Base-by-base conservation (phyloP, 2,113 vertebrate genomes). In the Chaetorhynchus papuensis region DNA sequence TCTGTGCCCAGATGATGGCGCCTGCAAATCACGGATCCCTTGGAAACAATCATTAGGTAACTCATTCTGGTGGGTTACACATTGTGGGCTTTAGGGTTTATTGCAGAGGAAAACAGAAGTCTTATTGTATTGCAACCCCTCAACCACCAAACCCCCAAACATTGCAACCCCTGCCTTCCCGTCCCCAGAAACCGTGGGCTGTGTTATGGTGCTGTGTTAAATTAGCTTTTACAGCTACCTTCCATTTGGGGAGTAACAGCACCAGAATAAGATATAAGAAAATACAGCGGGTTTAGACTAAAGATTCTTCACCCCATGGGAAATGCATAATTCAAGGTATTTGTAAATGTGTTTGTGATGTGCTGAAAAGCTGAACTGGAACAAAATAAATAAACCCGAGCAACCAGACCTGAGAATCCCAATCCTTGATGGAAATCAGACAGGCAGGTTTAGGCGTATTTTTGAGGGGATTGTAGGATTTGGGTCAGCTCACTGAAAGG, bases 1-100 rank as follows among this genome's bases (percentile, higher is more conserved):
- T 11, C 11, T 69, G 24, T 53, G 82, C 68, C 97, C 97, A 96
- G 97, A 70, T 65, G 96, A 94, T 97, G 97, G 97, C 89, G 94
- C 95, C 82, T 96, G 74, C 82, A 95, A 96, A 96, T 97, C 96
- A 86, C 76, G 22, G 80, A 97, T 96, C 54, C 31, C 37, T n/a
- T 26, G 57, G 56, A 47, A 57, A 63, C 23, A 20, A 85, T 88
- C 47, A 65, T 49, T 63, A 61, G 81, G 80, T 76, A 86, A 84
- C 78, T 91, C 90, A 4, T 86, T 93, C 89, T 70, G 78, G 47
- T 2, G 14, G 66, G 87, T 61, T 96, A 39, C 69, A 85, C 92
- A 8, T 13, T 12, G 77, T 49, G 83, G 86, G 80, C 63, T 92
- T 76, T 64, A 53, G 66, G 68, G 66, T 85, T 96, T 96, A 93